Percentiles rank a stretch among this genome's conserved stretches.
phyloP scores from a whole-genome alignment of 2,888 invertebrate genomes.

The Carcina quercana region DNA sequence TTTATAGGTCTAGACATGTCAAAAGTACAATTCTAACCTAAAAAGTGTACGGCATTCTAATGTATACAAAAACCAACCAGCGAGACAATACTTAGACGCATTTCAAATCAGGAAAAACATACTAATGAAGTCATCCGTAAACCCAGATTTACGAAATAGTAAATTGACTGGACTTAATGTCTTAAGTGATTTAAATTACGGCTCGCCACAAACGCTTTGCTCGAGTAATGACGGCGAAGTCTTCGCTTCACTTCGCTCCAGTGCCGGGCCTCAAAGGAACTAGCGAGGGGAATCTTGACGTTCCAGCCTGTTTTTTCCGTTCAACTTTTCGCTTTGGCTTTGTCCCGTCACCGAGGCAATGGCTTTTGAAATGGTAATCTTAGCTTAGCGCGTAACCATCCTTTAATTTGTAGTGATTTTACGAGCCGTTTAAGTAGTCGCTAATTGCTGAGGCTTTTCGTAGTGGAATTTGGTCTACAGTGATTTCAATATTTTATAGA shows the following conservation, averaged over 20 bases:
- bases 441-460: too few relatives aligned
- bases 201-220: slow-evolving; percentile 18
- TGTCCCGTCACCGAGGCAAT: slow-evolving; percentile 12
- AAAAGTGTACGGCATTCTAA: too few relatives aligned
- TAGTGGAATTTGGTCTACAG: too few relatives aligned
- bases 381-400: slow-evolving; percentile 11
- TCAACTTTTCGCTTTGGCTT: slow-evolving; percentile 19
- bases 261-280: slow-evolving; percentile 23
- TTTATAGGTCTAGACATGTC: too few relatives aligned
- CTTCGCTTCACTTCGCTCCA: slow-evolving; percentile 17
- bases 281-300: slow-evolving; percentile 24
- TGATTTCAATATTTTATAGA: too few relatives aligned
- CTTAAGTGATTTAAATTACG: slow-evolving; percentile 26
- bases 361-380: slow-evolving; percentile 25
- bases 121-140: too few relatives aligned
- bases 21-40: too few relatives aligned
- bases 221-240: slow-evolving; percentile 19
- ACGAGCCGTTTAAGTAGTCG: too few relatives aligned
- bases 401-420: slow-evolving; percentile 14
- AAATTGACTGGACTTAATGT: slow-evolving; percentile 16
- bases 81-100: too few relatives aligned
- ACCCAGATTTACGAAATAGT: slow-evolving; percentile 11
- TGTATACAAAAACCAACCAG: too few relatives aligned
- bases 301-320: slow-evolving; percentile 25
- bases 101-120: too few relatives aligned